These are phyloP conservation scores for Ursus arctos DNA, from an alignment of 2,113 vertebrate species.

Conservation along the genomic window DNA sequence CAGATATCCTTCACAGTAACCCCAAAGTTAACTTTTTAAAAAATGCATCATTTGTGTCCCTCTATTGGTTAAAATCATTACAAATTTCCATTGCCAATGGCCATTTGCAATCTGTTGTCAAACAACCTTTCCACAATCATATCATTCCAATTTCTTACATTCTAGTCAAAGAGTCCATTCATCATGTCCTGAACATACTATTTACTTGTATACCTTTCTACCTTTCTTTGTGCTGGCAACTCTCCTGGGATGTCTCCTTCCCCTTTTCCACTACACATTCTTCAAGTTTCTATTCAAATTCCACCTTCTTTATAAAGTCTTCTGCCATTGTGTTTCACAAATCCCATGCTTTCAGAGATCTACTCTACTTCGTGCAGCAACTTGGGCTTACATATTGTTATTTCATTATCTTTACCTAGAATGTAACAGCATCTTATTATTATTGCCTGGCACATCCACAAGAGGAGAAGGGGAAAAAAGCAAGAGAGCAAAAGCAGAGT, in stretches of 20 bases:
- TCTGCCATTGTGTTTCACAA: not conserved
- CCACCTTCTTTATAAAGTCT: not conserved
- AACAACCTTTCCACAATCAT: not conserved
- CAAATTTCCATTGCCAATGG: not conserved
- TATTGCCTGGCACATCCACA: not conserved
- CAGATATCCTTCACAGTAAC: not conserved
- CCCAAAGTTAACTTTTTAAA: not conserved
- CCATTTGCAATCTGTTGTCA: not conserved
- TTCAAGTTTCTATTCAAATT: slow-evolving; percentile 1
- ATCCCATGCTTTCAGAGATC: not conserved
- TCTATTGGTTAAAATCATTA: not conserved
- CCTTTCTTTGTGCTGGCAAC: not conserved
- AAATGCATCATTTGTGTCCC: not conserved
- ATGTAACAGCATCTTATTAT: not conserved
- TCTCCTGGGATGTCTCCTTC: not conserved
- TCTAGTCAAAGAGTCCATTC: not conserved
- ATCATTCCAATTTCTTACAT: not conserved
- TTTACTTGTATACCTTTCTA: not conserved
- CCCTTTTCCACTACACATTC: not conserved
- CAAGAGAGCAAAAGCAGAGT: not conserved
- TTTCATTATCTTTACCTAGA: not conserved
- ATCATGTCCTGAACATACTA: not conserved
- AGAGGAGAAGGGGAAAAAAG: not conserved
- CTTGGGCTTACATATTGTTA: not conserved
- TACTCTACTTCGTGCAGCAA: not conserved